phyloP scores from a whole-genome alignment of 2,888 invertebrate species.

The Acleris sparsana region DNA sequence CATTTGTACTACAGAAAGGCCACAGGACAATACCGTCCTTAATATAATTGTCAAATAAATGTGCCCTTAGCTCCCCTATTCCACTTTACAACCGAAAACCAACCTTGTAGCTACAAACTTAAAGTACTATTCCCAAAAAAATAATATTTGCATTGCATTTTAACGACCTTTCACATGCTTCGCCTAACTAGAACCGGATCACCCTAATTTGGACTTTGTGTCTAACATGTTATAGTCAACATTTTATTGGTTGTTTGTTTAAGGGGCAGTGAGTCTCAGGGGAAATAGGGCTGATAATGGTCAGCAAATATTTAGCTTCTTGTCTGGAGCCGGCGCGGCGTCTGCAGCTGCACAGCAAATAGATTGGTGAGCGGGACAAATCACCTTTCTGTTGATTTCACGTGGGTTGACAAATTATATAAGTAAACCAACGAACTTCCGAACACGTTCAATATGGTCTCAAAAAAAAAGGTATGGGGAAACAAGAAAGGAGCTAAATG shows the following conservation, averaged over 20 bases:
- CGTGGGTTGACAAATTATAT: too few species aligned
- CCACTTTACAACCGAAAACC: background rate
- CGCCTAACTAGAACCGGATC: background rate
- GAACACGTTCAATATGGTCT: too few species aligned
- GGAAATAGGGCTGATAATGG: constrained; percentile 40
- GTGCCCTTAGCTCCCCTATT: constrained; percentile 19
- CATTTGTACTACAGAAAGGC: constrained; percentile 24
- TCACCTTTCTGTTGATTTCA: too few species aligned
- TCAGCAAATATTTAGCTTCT: constrained; percentile 43
- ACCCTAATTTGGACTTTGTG: constrained; percentile 1
- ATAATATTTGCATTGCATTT: constrained; percentile 6
- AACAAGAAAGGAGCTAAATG: too few species aligned
- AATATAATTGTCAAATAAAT: constrained; percentile 49
- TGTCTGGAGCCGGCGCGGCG: constrained; percentile 26
- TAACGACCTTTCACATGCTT: constrained; percentile 25
- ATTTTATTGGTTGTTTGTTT: background rate
- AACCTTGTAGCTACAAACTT: background rate
- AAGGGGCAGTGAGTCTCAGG: constrained; percentile 16
- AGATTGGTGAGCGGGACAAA: constrained; percentile 34
- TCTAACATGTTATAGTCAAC: background rate
- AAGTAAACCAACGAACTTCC: too few species aligned
- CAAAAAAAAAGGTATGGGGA: too few species aligned
- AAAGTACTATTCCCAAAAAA: background rate
- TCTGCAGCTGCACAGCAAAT: constrained; percentile 31
- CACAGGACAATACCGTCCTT: constrained; percentile 40